These are phyloP conservation scores for Xenentodon cancila DNA, from an alignment of 2,797 vertebrate species.

Conservation along the genomic window DNA sequence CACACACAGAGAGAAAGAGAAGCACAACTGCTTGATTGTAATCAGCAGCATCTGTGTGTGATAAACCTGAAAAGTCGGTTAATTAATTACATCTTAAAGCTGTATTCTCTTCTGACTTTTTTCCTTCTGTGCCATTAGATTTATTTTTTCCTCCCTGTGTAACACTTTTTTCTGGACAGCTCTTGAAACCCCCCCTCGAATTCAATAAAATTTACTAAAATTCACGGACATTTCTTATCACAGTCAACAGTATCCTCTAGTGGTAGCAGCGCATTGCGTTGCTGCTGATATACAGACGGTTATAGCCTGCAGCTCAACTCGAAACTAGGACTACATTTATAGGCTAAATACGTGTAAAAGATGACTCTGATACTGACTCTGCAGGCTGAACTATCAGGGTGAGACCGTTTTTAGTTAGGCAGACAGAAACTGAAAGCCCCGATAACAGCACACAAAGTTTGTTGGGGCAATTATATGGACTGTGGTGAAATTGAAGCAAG, in stretches of 20 bases:
- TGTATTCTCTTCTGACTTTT: background rate
- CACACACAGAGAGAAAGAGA: too few relatives aligned
- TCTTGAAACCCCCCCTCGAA: background rate
- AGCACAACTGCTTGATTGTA: too few relatives aligned
- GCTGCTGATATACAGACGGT: background rate
- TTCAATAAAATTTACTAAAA: constrained; percentile 5
- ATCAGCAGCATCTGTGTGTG: too few relatives aligned
- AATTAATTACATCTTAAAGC: background rate
- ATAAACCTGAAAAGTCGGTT: background rate
- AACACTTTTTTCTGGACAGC: too few relatives aligned
- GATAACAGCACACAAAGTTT: background rate
- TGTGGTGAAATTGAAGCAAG: background rate
- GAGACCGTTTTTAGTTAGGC: too few relatives aligned
- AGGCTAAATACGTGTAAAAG: constrained; percentile 15
- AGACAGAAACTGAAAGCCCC: too few relatives aligned
- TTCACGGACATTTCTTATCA: constrained; percentile 9
- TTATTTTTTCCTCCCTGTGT: too few relatives aligned
- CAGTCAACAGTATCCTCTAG: constrained; percentile 79
- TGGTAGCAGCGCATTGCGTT: constrained; percentile 46
- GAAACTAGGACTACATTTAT: too few relatives aligned
- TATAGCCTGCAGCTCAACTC: too few relatives aligned
- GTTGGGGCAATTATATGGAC: background rate
- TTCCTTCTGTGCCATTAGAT: background rate
- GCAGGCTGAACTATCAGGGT: background rate
- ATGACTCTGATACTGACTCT: background rate